Percentiles rank a stretch among this genome's conserved stretches.
Evolutionary conservation across 64 coral and sea anemone genomes (phyloP).

Genomic region (Porites australiensis): DNA sequence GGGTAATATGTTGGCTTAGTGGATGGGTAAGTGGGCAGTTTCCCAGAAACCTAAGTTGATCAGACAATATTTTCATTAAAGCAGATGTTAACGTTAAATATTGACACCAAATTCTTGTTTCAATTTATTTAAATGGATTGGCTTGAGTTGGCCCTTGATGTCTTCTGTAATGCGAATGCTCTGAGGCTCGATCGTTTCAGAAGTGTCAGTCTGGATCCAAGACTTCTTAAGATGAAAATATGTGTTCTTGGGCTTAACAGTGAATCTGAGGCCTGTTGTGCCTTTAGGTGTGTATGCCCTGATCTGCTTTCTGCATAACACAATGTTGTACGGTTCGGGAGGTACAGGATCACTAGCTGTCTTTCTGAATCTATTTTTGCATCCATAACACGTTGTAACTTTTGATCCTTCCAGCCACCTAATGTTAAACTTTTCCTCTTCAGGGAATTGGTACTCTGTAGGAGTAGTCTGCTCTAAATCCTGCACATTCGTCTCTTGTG

Average conservation of each 20-base stretch:
- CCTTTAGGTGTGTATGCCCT: slow-evolving; percentile 45
- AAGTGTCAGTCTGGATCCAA: slow-evolving; percentile 10
- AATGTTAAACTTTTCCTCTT: slow-evolving; percentile 9
- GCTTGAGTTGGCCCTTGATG: not conserved
- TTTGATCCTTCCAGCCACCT: slow-evolving; percentile 32
- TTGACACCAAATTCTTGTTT: slow-evolving; percentile 16
- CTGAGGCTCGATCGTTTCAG: not conserved
- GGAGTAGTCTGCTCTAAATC: slow-evolving; percentile 3
- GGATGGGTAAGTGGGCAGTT: too few relatives aligned
- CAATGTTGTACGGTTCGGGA: slow-evolving; percentile 49
- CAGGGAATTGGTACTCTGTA: slow-evolving; percentile 21
- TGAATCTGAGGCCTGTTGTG: slow-evolving; percentile 18
- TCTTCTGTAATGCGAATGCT: slow-evolving; percentile 5
- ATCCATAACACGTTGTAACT: slow-evolving; percentile 53
- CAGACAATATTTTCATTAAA: too few relatives aligned
- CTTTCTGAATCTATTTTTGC: slow-evolving; percentile 32
- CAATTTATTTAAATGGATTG: slow-evolving; percentile 7
- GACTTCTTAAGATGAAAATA: slow-evolving; percentile 42
- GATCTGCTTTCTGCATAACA: slow-evolving; percentile 41
- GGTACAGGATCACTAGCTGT: slow-evolving; percentile 48
- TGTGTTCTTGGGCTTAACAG: slow-evolving; percentile 23
- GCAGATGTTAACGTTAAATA: not conserved
- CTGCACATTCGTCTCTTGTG: slow-evolving; percentile 35
- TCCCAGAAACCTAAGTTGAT: too few relatives aligned
- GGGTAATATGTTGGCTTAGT: too few relatives aligned